Percentiles rank a stretch among this genome's conserved stretches.
Evolutionary conservation across 2,888 invertebrate species (phyloP).

Genomic region (Tenthredo mesomela): DNA sequence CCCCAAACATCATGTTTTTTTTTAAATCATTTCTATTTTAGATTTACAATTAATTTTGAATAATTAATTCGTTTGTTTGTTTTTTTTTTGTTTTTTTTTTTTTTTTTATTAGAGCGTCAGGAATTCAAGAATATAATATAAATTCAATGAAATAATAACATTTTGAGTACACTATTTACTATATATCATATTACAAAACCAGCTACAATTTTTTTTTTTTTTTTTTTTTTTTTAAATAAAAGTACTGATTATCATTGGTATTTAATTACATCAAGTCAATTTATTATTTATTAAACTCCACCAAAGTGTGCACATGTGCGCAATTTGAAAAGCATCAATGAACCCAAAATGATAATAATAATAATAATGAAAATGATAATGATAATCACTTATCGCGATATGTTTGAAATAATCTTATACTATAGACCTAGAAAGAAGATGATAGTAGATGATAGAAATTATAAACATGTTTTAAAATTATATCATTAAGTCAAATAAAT

Average conservation of each 20-base stretch:
- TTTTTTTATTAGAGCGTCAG: conserved; percentile 6
- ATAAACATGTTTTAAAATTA: neutral
- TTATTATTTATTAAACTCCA: conserved; percentile 13
- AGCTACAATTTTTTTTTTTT: neutral
- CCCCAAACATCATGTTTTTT: too few species aligned
- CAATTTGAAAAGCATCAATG: neutral
- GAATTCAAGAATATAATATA: conserved; percentile 4
- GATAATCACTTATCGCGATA: neutral
- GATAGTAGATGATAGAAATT: neutral
- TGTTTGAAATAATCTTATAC: neutral
- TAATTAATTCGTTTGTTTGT: neutral
- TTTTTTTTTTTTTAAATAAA: neutral
- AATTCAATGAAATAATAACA: conserved; percentile 25
- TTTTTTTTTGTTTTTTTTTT: too few species aligned
- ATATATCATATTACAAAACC: neutral
- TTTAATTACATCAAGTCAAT: conserved; percentile 22
- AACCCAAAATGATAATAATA: neutral
- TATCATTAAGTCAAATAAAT: neutral
- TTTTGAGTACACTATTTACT: conserved; percentile 1
- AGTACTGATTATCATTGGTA: conserved; percentile 31
- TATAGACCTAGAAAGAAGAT: neutral
- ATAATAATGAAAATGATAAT: neutral
- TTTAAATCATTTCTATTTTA: too few species aligned
- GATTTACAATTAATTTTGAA: too few species aligned
- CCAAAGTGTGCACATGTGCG: conserved; percentile 17